Evolutionary conservation across 2,113 vertebrate genomes (phyloP), one percentile per base, ranked within the genome.

Genomic region (Aptenodytes forsteri): DNA sequence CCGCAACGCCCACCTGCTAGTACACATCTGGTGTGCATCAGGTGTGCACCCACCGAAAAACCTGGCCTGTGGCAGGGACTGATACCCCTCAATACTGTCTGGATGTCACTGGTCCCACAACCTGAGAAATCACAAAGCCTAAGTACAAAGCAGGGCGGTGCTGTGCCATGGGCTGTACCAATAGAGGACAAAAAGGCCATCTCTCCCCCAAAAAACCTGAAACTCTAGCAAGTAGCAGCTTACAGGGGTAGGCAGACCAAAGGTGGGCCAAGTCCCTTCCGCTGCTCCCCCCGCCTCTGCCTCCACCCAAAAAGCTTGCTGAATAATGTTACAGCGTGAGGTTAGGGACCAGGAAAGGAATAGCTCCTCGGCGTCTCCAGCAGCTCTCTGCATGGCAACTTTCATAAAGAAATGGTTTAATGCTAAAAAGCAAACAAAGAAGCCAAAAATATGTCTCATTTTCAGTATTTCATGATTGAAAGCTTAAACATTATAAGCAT

Each of bases 181-280:
- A 32, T 1, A 47, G 8, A 50, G 54, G 49, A n/a, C 20, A 80
- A 61, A 76, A 83, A 65, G 29, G 10, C 20, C 15, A 29, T 20
- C 20, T 22, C 15, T 82, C 14, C 3, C 9, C 29, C 29, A 6
- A 8, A n/a, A 66, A 76, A 58, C 3, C 7, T 34, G 44, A 61
- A 83, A 44, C 42, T 76, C 38, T 30, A 30, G 22, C 15, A 20
- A 30, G 16, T 6, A 76, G 19, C 34, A 80, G 7, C 54, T 56
- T 62, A 21, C 19, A 83, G 16, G 10, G 30, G 7, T 32, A 36
- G 40, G 50, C 4, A 87, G 23, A 44, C 16, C 26, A 76, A 42
- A 38, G 16, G 9, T 40, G 47, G 5, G 10, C 16, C 32, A n/a
- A 6, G 13, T 34, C 4, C 26, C 4, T 2, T 0, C 0, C 34